A percentile compares a stretch with the other conserved stretches of the same genome.
Conservation (phyloP, 2,888 invertebrate species). For the Lapara coniferarum region DNA sequence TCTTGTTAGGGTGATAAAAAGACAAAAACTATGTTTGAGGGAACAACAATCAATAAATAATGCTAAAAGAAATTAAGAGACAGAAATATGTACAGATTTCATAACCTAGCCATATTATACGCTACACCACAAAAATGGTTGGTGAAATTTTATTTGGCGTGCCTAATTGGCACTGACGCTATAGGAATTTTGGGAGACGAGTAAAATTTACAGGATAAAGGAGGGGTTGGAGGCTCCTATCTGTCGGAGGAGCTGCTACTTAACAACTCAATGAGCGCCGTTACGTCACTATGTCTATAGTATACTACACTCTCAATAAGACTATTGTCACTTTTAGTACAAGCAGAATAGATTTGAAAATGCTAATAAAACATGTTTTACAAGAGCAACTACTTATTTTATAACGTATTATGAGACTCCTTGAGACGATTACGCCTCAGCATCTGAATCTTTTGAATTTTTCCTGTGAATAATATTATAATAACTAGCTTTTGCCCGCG, state of each 20-base stretch:
- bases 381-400: constrained; percentile 15
- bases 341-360: neutral
- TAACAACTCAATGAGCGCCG: constrained; percentile 55
- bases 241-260: constrained; percentile 31
- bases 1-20: too few species aligned
- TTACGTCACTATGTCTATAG: constrained; percentile 47
- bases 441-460: constrained; percentile 33
- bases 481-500: too few species aligned
- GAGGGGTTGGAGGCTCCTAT: constrained; percentile 34
- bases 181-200: constrained; percentile 41
- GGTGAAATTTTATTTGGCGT: constrained; percentile 44
- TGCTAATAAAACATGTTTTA: neutral
- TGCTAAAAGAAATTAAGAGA: too few species aligned
- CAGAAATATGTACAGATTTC: neutral
- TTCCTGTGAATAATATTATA: constrained; percentile 13
- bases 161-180: constrained; percentile 57
- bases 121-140: constrained; percentile 25
- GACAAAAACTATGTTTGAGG: too few species aligned
- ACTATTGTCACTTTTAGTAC: neutral
- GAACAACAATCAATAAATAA: too few species aligned
- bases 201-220: constrained; percentile 47
- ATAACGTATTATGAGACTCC: constrained; percentile 32
- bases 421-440: constrained; percentile 37
- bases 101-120: neutral
- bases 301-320: neutral